A percentile compares a stretch with the other conserved stretches of the same genome.
phyloP scores from a whole-genome alignment of 2,888 invertebrate genomes.

The Macaria notata region DNA sequence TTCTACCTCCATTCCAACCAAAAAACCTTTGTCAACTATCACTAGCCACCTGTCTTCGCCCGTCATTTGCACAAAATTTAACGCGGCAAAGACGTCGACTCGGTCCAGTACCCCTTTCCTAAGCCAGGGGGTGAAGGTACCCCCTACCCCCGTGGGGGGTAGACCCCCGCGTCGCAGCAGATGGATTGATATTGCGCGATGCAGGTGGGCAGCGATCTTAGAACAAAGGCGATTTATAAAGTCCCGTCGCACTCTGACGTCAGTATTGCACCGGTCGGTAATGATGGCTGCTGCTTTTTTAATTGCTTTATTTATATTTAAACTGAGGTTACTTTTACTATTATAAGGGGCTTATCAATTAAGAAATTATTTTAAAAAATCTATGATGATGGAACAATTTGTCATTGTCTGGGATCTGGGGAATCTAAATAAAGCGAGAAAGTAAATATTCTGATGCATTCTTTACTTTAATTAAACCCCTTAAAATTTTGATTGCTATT shows the following conservation, averaged over 20 bases:
- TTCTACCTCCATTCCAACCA: too few species aligned
- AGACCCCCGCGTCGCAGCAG: slow-evolving; percentile 50
- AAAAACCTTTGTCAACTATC: too few species aligned
- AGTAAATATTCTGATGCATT: too few species aligned
- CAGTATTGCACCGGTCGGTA: slow-evolving; percentile 14
- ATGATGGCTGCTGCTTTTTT: slow-evolving; percentile 5
- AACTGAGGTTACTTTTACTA: too few species aligned
- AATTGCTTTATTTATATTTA: too few species aligned
- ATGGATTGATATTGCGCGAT: slow-evolving; percentile 77
- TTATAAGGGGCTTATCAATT: too few species aligned
- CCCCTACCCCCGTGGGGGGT: slow-evolving; percentile 18
- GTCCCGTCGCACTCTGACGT: slow-evolving; percentile 27
- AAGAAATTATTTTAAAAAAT: too few species aligned
- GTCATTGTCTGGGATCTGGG: too few species aligned
- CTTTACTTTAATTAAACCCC: too few species aligned
- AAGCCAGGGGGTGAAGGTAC: slow-evolving; percentile 12
- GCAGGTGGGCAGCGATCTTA: slow-evolving; percentile 72
- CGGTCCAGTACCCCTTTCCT: slow-evolving; percentile 40
- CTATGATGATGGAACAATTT: too few species aligned
- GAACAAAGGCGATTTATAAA: slow-evolving; percentile 64
- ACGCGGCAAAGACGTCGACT: slow-evolving; percentile 69
- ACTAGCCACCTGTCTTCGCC: slow-evolving; percentile 41
- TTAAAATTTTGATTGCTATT: too few species aligned
- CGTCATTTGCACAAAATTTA: slow-evolving; percentile 79
- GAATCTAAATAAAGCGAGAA: too few species aligned